Percentiles rank a stretch among this genome's conserved stretches.
Evolutionary conservation across 2,888 invertebrate genomes (phyloP).

Genomic region (Leptopilina drosophilae): DNA sequence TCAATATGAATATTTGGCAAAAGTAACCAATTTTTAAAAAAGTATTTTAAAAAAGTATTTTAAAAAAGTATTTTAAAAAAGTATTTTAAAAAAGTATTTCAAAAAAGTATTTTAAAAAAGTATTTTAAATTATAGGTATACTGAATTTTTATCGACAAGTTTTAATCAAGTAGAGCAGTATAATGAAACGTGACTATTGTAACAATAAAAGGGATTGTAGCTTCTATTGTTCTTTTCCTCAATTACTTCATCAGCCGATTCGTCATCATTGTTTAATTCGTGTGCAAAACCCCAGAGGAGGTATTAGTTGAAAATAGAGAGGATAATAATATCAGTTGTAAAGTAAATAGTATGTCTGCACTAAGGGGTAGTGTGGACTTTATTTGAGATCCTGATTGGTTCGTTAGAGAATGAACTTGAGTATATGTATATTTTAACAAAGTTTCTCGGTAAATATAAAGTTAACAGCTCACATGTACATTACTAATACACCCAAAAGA

Average conservation of each 20-base stretch:
- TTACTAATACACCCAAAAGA: neutral
- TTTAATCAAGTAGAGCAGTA: too few species aligned
- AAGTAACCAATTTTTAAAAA: too few species aligned
- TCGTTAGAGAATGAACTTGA: slow-evolving; percentile 35
- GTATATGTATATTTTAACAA: slow-evolving; percentile 37
- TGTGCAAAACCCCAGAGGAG: neutral
- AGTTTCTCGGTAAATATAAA: slow-evolving; percentile 39
- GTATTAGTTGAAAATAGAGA: neutral
- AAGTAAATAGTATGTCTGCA: neutral
- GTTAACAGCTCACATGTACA: neutral
- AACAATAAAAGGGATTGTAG: too few species aligned
- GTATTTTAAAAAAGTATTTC: too few species aligned
- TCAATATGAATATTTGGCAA: too few species aligned
- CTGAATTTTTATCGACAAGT: too few species aligned
- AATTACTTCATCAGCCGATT: neutral
- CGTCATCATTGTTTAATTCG: neutral
- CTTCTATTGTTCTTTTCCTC: too few species aligned
- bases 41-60: too few species aligned
- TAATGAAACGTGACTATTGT: too few species aligned
- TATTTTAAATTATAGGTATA: too few species aligned
- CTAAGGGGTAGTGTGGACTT: neutral
- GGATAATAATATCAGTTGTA: neutral
- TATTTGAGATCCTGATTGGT: slow-evolving; percentile 33
- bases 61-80: too few species aligned
- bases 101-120: too few species aligned